Conservation (phyloP, 1,140 invertebrate species). For the Spodoptera frugiperda region DNA sequence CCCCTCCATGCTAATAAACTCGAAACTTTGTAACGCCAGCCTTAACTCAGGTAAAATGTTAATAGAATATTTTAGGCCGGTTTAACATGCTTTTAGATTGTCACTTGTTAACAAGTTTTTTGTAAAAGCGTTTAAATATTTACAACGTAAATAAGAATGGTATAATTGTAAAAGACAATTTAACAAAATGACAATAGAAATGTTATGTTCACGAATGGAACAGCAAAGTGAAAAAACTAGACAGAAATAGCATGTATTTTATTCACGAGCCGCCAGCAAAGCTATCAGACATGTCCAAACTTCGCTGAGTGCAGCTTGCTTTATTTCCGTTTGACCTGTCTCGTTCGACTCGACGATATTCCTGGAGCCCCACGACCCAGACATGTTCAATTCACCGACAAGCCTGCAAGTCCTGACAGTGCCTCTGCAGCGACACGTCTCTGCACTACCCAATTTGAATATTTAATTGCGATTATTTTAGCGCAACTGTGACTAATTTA, state of each 20-base stretch:
- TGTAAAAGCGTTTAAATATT: not conserved
- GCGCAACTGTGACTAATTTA: slow-evolving; percentile 66
- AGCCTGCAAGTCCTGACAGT: slow-evolving; percentile 78
- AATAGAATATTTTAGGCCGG: slow-evolving; percentile 1
- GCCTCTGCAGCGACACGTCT: slow-evolving; percentile 73
- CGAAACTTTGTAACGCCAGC: slow-evolving; percentile 36
- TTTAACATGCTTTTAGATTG: not conserved
- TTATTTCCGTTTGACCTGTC: slow-evolving; percentile 84
- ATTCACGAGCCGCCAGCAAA: slow-evolving; percentile 75
- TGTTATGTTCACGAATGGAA: slow-evolving; percentile 32
- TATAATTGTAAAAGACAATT: not conserved
- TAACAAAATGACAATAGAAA: slow-evolving; percentile 14
- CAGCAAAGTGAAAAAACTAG: slow-evolving; percentile 58
- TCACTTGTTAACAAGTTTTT: not conserved
- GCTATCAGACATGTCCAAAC: slow-evolving; percentile 81
- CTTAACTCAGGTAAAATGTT: slow-evolving; percentile 35
- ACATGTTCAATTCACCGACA: slow-evolving; percentile 80
- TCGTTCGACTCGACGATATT: slow-evolving; percentile 73
- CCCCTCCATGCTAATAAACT: slow-evolving; percentile 49
- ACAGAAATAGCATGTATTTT: slow-evolving; percentile 73
- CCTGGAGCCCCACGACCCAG: slow-evolving; percentile 75
- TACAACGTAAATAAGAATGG: not conserved
- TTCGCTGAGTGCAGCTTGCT: slow-evolving; percentile 79
- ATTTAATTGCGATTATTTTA: slow-evolving; percentile 78
- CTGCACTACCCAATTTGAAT: slow-evolving; percentile 81